Base-by-base conservation (phyloP, 2,888 invertebrate species). In the Phaonia tiefii region DNA sequence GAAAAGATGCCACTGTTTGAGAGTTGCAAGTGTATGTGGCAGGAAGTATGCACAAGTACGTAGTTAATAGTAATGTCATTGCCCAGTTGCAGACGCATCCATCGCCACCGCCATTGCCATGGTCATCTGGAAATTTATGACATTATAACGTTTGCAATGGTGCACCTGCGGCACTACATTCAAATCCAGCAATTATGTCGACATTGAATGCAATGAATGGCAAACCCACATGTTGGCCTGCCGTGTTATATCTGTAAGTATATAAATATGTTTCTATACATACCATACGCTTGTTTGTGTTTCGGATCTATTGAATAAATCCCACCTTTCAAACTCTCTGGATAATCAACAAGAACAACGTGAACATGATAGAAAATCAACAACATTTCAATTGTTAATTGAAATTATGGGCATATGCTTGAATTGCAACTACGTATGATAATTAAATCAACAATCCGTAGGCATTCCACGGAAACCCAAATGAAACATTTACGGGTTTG, bases 141-240 rank as follows among this genome's bases (percentile, higher is more conserved):
- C 73, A 79, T 77, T 74, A 58, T 49, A 70, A 67, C 65, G 31
- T 75, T 49, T 51, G 63, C 71, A 65, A 17, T 56, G 67, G 72
- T 74, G 83, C 83, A 83, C 83, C 83, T 83, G 83, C 83, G 74
- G 80, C 75, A 78, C 75, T 75, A 44, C 76, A 65, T 65, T 42
- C 63, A 51, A 67, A 37, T 13, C 22, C 63, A 22, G 42, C 63
- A 63, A 63, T 63, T 63, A 63, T 46, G 46, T 42, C 42, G 25
- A 51, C 20, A 70, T 26, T 25, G 69, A 54, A 8, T 51, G 20
- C 17, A 25, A 44, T 26, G 56, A 54, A 31, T 22, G 31, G 17
- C 1, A 37, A 26, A 46, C 49, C 37, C 51, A 25, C 10, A 11
- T 54, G 60, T 60, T 20, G 15, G 37, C n/a, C n/a, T n/a, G n/a